Base-by-base conservation (phyloP, 1,140 invertebrate genomes). In the Drosophila parvula region DNA sequence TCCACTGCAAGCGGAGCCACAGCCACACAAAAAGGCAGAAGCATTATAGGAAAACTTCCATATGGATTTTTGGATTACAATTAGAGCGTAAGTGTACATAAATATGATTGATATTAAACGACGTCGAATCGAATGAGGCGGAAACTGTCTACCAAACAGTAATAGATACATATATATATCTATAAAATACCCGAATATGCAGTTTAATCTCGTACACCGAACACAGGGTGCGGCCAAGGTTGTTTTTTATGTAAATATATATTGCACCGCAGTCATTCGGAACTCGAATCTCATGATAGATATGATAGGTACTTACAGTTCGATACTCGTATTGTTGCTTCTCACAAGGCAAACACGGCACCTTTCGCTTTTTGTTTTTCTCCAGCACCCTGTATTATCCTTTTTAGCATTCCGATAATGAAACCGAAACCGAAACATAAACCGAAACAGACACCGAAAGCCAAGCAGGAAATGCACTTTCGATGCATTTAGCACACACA, bases 41-140 rank as follows among this genome's bases (percentile, higher is more conserved):
- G 34, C n/a, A 38, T 53, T 56, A 38, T 34, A 53, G 47, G 22
- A 22, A 27, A 40, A 79, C 56, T 51, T 55, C 50, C 51, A 74
- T 27, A 45, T 57, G 58, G 69, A 50, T 50, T 79, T 79, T 79
- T 56, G 47, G 59, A 73, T 79, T 67, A 34, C 60, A 74, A 70
- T 50, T 83, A 83, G 61, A 3, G 16, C 3, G 28, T 80, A 89
- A 88, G 75, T 88, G 83, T 88, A 88, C 74, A 88, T 88, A 88
- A 56, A 51, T 64, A 61, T 11, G 65, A 67, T 22, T 43, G 43
- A 61, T 41, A 14, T 40, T 44, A 12, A 9, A 3, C 11, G 43
- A 45, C 5, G 43, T 18, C 1, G 8, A 8, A 53, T 8, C 11
- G 14, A n/a, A 27, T 5, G 18, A 16, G 14, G 27, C 30, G 32